A percentile compares a stretch with the other conserved stretches of the same genome.
Evolutionary conservation across 1,140 invertebrate species (phyloP).

Genomic region (Cephus cinctus): DNA sequence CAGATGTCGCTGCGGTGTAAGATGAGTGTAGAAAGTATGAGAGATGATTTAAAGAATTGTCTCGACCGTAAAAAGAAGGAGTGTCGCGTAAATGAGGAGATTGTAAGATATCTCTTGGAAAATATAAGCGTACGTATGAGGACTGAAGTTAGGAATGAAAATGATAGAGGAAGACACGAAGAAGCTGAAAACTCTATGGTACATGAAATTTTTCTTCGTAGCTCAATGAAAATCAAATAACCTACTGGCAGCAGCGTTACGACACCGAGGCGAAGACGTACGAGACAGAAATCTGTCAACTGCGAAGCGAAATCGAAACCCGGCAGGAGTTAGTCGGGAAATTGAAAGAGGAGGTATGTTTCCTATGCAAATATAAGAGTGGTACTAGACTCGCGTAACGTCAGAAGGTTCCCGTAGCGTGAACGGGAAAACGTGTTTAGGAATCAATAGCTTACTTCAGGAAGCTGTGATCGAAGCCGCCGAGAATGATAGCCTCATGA

Average conservation of each 20-base stretch:
- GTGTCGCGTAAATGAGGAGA: conserved; percentile 27
- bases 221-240: conserved; percentile 31
- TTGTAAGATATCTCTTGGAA: conserved; percentile 34
- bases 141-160: too few species aligned
- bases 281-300: conserved; percentile 34
- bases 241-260: conserved; percentile 37
- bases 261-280: conserved; percentile 35
- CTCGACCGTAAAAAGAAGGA: conserved; percentile 35
- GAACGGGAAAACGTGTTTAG: conserved; percentile 13
- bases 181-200: background rate
- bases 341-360: conserved; percentile 39
- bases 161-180: background rate
- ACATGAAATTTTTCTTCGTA: conserved; percentile 18
- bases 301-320: conserved; percentile 42
- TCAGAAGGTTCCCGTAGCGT: too few species aligned
- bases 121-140: too few species aligned
- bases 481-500: conserved; percentile 19
- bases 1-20: conserved; percentile 33
- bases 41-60: conserved; percentile 26
- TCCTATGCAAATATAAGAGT: conserved; percentile 6
- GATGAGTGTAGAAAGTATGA: conserved; percentile 29
- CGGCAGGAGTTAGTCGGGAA: conserved; percentile 30
- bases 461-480: too few species aligned
- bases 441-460: conserved; percentile 30
- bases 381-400: conserved; percentile 2